Conservation (phyloP, 1,140 invertebrate species). For the Drosophila obscura region DNA sequence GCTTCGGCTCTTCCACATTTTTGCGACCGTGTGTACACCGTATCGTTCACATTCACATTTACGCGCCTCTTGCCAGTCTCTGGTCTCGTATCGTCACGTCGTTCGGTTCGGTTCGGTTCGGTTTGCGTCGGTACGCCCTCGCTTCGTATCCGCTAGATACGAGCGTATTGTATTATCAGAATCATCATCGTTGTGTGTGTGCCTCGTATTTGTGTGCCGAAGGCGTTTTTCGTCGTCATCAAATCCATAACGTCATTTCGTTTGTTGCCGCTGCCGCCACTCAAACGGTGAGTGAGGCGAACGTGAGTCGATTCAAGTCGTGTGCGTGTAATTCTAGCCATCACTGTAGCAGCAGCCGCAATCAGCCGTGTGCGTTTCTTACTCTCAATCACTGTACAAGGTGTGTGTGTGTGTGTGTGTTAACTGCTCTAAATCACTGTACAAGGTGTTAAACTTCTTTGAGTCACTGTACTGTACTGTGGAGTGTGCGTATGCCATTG, state of each 20-base stretch:
- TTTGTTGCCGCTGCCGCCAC: constrained; percentile 19
- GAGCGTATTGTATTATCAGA: no score
- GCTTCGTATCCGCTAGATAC: no score
- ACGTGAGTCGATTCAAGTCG: constrained; percentile 17
- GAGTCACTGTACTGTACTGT: no score
- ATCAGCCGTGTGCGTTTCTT: constrained; percentile 3
- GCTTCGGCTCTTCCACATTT: constrained; percentile 39
- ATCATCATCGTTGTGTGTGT: constrained; percentile 16
- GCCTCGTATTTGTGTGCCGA: no score
- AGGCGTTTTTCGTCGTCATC: constrained; percentile 51
- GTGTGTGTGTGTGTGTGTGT: no score
- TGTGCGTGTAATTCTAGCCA: constrained; percentile 8
- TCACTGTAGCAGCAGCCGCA: constrained; percentile 16
- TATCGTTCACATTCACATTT: constrained; percentile 8
- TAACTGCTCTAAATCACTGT: no score
- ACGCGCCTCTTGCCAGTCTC: constrained; percentile 16
- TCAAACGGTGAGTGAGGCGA: constrained; percentile 15
- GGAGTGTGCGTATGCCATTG: no score
- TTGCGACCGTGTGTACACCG: constrained; percentile 24
- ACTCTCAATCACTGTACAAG: no score
- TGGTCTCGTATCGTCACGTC: constrained; percentile 13
- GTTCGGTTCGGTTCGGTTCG: background rate
- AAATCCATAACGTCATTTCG: constrained; percentile 63
- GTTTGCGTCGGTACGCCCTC: background rate
- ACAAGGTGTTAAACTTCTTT: no score